phyloP scores from a whole-genome alignment of 2,888 invertebrate species.

The Limnephilus auricula region DNA sequence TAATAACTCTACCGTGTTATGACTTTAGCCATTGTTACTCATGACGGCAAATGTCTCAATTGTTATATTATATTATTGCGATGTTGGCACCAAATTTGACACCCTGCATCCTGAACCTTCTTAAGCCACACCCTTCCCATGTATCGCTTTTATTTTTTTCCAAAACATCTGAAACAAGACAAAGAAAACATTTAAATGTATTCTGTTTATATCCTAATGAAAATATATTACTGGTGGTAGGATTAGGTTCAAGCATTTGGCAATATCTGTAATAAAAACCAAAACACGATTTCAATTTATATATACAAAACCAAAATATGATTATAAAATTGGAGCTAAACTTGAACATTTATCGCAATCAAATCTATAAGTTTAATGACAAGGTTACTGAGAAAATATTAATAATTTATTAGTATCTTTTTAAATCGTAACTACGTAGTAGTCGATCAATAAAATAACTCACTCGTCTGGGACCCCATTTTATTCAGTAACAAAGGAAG shows the following conservation, averaged over 20 bases:
- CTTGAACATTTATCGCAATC: too few relatives aligned
- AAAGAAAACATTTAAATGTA: neutral
- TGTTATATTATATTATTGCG: neutral
- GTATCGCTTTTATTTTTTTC: neutral
- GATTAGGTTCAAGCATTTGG: neutral
- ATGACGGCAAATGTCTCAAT: neutral
- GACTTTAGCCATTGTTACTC: neutral
- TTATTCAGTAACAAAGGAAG: neutral
- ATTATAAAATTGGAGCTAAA: too few relatives aligned
- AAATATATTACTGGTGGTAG: too few relatives aligned
- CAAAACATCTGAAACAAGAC: neutral
- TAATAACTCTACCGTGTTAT: neutral
- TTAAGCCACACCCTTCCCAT: neutral
- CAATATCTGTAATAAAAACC: neutral
- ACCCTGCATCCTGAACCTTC: neutral
- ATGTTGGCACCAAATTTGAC: neutral
- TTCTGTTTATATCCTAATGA: neutral
- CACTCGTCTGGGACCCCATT: neutral
- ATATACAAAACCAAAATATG: too few relatives aligned
- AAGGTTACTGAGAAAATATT: neutral
- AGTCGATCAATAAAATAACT: neutral
- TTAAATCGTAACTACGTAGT: neutral
- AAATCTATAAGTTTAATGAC: neutral
- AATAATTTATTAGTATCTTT: too few relatives aligned
- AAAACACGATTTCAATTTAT: too few relatives aligned